Conservation (phyloP, 1,140 invertebrate genomes). For the Scaptomyza graminum region DNA sequence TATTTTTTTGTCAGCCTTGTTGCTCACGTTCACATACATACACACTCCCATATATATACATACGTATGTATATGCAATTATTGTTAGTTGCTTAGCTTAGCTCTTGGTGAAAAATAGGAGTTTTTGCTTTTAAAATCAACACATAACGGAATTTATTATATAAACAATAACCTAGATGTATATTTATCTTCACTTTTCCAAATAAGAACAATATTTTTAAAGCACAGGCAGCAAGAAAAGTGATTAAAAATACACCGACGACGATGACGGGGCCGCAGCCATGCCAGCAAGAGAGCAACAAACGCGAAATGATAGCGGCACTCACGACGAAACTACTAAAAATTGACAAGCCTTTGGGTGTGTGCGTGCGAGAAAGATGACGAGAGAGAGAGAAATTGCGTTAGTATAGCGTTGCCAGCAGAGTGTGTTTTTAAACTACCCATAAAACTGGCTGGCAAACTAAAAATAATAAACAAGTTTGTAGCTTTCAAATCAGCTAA, state of each 20-base stretch:
- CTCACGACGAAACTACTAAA: conserved; percentile 52
- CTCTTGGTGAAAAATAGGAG: conserved; percentile 22
- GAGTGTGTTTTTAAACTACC: conserved; percentile 8
- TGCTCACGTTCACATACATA: conserved; percentile 35
- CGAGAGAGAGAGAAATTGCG: conserved; percentile 25
- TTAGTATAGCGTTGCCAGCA: conserved; percentile 33
- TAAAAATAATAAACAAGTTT: background rate
- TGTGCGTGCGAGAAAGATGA: conserved; percentile 25
- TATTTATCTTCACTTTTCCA: conserved; percentile 50
- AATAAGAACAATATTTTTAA: conserved; percentile 48
- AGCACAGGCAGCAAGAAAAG: conserved; percentile 54
- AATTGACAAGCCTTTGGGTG: conserved; percentile 38
- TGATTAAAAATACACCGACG: conserved; percentile 79
- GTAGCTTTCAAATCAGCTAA: background rate
- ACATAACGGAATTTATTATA: conserved; percentile 58
- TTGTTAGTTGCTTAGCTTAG: conserved; percentile 48
- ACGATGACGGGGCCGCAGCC: conserved; percentile 61
- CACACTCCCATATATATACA: conserved; percentile 22
- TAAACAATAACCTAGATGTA: conserved; percentile 73
- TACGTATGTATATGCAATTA: conserved; percentile 52
- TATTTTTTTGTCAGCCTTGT: conserved; percentile 54
- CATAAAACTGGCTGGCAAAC: conserved; percentile 13
- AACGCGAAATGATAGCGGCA: conserved; percentile 52
- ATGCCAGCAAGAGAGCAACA: conserved; percentile 67
- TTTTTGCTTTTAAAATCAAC: conserved; percentile 30